Conservation (phyloP, 2,113 vertebrate genomes). For the Thermophis baileyi region DNA sequence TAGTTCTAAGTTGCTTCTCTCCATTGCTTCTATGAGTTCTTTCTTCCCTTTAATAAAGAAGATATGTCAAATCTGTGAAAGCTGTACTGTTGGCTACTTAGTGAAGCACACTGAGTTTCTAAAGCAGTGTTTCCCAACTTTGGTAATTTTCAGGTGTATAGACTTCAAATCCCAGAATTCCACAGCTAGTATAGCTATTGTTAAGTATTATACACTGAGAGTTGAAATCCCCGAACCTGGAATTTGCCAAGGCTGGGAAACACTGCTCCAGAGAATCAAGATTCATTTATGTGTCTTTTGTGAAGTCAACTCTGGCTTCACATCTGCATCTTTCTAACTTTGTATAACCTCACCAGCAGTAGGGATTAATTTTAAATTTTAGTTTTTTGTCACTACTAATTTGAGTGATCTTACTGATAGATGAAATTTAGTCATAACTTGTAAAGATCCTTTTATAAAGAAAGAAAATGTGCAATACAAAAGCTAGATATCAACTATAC, state of each 20-base stretch:
- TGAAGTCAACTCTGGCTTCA: neutral
- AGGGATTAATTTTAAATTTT: neutral
- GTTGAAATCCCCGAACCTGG: neutral
- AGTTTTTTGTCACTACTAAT: neutral
- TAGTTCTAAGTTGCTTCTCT: no score
- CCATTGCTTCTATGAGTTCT: no score
- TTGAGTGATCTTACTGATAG: neutral
- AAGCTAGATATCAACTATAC: neutral
- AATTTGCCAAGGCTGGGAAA: neutral
- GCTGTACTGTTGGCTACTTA: neutral
- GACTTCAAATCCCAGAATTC: neutral
- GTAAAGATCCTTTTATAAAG: neutral
- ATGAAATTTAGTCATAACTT: neutral
- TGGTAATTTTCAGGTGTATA: neutral
- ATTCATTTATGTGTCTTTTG: neutral
- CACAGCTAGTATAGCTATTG: neutral
- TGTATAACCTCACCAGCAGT: neutral
- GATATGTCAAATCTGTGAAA: neutral
- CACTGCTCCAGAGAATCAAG: neutral
- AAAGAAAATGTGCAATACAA: neutral
- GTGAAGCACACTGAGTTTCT: neutral
- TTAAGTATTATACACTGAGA: neutral
- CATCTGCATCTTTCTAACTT: neutral
- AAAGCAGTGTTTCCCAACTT: neutral
- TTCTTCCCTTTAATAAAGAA: neutral